Conservation (phyloP, 2,888 invertebrate species). For the Idaea dimidiata region DNA sequence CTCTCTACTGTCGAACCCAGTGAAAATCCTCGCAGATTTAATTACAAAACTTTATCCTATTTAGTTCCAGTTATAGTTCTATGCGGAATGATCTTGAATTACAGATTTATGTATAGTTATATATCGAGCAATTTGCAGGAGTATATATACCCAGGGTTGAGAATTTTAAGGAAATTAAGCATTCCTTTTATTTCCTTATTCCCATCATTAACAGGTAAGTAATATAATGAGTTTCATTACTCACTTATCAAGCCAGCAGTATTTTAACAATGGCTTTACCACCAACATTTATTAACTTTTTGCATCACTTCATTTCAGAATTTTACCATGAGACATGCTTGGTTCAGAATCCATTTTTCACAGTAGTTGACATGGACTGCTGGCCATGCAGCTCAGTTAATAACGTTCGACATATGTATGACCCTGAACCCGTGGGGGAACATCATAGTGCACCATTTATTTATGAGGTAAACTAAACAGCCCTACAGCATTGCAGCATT, state of each 20-base stretch:
- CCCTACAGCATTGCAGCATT: too few relatives aligned
- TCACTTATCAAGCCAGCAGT: too few relatives aligned
- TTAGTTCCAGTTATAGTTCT: conserved; percentile 30
- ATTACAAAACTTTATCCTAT: not conserved
- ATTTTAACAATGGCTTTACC: not conserved
- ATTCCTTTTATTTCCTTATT: conserved; percentile 88
- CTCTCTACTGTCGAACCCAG: conserved; percentile 58
- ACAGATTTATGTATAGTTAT: conserved; percentile 83
- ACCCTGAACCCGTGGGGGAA: conserved; percentile 61
- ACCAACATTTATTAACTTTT: not conserved
- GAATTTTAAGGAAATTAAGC: conserved; percentile 85
- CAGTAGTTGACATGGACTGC: conserved; percentile 90
- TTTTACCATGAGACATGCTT: conserved; percentile 93
- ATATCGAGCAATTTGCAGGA: conserved; percentile 88
- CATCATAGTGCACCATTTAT: conserved; percentile 74
- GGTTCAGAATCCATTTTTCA: conserved; percentile 91
- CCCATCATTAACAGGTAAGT: conserved; percentile 85
- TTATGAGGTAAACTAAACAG: conserved; percentile 74
- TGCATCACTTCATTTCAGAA: conserved; percentile 70
- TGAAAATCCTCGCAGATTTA: not conserved
- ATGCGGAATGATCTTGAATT: conserved; percentile 59
- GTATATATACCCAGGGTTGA: conserved; percentile 90
- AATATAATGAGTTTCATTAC: not conserved
- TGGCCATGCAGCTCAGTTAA: conserved; percentile 89
- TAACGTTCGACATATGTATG: conserved; percentile 84